Conservation (phyloP, 2,113 vertebrate genomes). For the Crypturellus undulatus region DNA sequence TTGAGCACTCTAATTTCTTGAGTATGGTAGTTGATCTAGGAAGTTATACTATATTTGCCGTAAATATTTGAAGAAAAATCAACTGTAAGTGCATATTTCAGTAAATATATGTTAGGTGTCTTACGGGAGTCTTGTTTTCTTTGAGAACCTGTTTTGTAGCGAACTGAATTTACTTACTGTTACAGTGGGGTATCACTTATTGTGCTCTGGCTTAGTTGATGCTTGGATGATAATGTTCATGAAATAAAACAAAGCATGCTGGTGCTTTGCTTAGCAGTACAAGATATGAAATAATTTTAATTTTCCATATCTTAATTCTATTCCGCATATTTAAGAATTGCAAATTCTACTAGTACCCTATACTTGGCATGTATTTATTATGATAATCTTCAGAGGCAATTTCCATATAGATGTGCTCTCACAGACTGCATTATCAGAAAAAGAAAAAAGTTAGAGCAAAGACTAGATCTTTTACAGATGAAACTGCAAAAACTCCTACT, state of each 20-base stretch:
- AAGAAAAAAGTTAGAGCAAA: background rate
- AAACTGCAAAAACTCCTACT: background rate
- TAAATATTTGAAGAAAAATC: background rate
- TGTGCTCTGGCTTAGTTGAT: background rate
- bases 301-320: background rate
- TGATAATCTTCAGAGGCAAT: background rate
- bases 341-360: background rate
- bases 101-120: background rate
- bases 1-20: background rate
- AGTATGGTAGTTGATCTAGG: background rate
- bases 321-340: background rate
- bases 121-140: background rate
- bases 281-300: background rate
- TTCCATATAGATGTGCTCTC: slow-evolving; percentile 21
- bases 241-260: background rate
- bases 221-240: background rate
- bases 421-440: background rate
- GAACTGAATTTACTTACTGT: background rate
- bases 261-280: background rate
- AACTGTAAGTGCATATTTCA: background rate
- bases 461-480: background rate
- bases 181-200: background rate
- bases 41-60: background rate
- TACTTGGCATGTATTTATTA: background rate
- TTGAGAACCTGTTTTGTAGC: background rate